Evolutionary conservation across 1,140 invertebrate genomes (phyloP).

Genomic region (Arion vulgaris): DNA sequence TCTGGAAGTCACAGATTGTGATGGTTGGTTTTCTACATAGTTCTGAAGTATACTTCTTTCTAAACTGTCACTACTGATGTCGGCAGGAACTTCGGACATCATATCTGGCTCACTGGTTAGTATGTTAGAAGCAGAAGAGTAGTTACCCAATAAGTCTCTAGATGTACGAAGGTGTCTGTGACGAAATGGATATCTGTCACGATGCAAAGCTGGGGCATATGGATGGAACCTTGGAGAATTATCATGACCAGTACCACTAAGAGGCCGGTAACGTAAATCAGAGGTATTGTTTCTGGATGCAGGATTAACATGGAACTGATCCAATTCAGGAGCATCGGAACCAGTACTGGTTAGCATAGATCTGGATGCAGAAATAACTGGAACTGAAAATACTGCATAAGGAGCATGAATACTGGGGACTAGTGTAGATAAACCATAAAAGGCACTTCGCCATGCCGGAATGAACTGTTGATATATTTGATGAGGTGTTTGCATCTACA

Average conservation of each 20-base stretch:
- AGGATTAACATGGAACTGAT: not conserved
- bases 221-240: not conserved
- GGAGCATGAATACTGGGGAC: not conserved
- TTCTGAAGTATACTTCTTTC: not conserved
- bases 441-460: not conserved
- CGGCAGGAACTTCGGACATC: not conserved
- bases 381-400: not conserved
- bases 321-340: not conserved
- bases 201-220: constrained; percentile 9
- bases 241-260: not conserved
- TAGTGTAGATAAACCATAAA: not conserved
- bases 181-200: not conserved
- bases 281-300: not conserved
- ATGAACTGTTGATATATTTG: not conserved
- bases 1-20: not conserved
- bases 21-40: not conserved
- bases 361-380: not conserved
- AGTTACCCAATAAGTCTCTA: not conserved
- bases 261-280: not conserved
- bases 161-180: not conserved
- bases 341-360: not conserved
- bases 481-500: not conserved
- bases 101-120: not conserved
- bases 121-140: not conserved
- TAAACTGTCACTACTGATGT: not conserved